phyloP scores from a whole-genome alignment of 1,140 invertebrate genomes.

The Dryas iulia region DNA sequence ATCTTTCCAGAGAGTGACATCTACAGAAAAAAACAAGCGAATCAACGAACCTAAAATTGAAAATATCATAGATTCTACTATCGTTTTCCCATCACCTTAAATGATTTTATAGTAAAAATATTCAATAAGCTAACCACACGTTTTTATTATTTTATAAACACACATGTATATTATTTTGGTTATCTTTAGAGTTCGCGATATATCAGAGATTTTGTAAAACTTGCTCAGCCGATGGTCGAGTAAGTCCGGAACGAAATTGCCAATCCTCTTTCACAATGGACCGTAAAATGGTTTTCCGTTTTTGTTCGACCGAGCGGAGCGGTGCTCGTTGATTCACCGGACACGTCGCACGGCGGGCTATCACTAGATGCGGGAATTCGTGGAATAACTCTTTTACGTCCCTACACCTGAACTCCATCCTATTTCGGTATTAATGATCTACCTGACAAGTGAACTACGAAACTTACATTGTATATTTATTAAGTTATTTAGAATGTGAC shows the following conservation, averaged over 20 bases:
- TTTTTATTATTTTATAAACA: no score
- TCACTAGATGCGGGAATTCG: slow-evolving; percentile 64
- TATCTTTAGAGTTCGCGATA: slow-evolving; percentile 48
- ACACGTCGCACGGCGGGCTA: slow-evolving; percentile 69
- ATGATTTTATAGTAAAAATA: no score
- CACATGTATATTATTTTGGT: slow-evolving; percentile 8
- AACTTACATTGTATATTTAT: not conserved
- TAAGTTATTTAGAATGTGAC: not conserved
- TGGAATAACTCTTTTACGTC: slow-evolving; percentile 63
- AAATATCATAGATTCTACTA: no score
- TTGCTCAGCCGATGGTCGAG: slow-evolving; percentile 66
- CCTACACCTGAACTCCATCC: slow-evolving; percentile 5
- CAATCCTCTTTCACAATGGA: slow-evolving; percentile 78
- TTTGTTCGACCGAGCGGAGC: slow-evolving; percentile 73
- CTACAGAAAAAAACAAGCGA: no score
- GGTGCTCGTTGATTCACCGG: slow-evolving; percentile 73
- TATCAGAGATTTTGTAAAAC: slow-evolving; percentile 70
- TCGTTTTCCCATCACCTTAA: no score
- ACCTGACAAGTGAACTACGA: not conserved
- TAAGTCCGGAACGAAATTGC: slow-evolving; percentile 74
- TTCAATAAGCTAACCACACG: no score
- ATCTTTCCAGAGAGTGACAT: no score
- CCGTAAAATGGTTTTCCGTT: slow-evolving; percentile 79
- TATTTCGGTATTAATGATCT: slow-evolving; percentile 7
- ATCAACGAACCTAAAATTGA: no score